These are phyloP conservation scores for Phaedon cochleariae DNA, from an alignment of 2,888 invertebrate genomes.

Conservation along the genomic window DNA sequence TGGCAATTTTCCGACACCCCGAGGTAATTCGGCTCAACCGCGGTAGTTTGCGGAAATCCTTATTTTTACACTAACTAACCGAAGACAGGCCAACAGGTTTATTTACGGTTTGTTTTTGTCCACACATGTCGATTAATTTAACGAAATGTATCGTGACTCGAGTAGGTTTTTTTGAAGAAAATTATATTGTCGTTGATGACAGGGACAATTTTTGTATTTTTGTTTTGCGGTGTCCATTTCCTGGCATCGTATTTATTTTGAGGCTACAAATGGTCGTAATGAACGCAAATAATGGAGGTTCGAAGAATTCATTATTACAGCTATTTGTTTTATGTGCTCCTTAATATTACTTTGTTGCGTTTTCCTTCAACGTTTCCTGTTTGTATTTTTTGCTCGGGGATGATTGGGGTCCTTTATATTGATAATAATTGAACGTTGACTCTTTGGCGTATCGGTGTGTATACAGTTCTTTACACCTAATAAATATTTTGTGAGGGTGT, in stretches of 20 bases:
- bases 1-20: slow-evolving; percentile 15
- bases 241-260: not conserved
- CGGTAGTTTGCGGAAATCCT: slow-evolving; percentile 24
- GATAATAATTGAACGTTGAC: too few species aligned
- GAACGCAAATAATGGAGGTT: not conserved
- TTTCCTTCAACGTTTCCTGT: not conserved
- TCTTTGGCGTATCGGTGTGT: too few species aligned
- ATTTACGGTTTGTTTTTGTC: slow-evolving; percentile 25
- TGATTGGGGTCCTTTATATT: too few species aligned
- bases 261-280: not conserved
- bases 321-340: not conserved
- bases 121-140: slow-evolving; percentile 27
- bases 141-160: slow-evolving; percentile 21
- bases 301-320: not conserved
- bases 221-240: not conserved
- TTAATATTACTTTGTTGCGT: not conserved
- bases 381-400: too few species aligned
- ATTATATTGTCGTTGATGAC: not conserved
- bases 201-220: not conserved
- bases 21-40: slow-evolving; percentile 24
- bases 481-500: too few species aligned
- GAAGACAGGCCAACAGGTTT: slow-evolving; percentile 24
- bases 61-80: slow-evolving; percentile 27
- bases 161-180: not conserved
- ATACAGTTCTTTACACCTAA: too few species aligned